Conservation (phyloP, 2,113 vertebrate species). For the Passer montanus region DNA sequence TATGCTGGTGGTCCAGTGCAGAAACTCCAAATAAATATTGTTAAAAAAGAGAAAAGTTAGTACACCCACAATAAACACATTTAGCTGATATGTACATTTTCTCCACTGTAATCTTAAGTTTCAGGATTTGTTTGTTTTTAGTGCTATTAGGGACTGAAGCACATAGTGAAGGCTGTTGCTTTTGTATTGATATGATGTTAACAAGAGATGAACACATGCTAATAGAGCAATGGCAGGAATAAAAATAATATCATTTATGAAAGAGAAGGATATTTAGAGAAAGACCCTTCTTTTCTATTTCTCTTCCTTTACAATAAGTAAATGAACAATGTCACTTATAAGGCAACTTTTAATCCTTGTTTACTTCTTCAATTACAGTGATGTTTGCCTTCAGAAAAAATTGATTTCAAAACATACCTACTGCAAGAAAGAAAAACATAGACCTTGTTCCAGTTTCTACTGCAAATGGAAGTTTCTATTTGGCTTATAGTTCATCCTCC, state of each 20-base stretch:
- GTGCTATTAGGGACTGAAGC: neutral
- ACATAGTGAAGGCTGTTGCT: neutral
- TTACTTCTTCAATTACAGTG: neutral
- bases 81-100: neutral
- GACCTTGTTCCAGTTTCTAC: neutral
- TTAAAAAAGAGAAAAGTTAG: neutral
- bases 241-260: neutral
- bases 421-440: neutral
- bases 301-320: neutral
- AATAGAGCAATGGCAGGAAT: neutral
- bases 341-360: neutral
- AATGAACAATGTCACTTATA: neutral
- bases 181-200: neutral
- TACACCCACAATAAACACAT: neutral
- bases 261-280: neutral
- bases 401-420: neutral
- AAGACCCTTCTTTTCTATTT: neutral
- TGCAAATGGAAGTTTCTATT: neutral
- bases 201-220: neutral
- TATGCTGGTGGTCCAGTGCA: constrained; percentile 1
- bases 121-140: neutral
- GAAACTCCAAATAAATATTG: neutral
- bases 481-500: neutral
- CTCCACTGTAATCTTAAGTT: neutral
- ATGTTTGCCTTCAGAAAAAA: neutral